Base-by-base conservation (phyloP, 2,113 vertebrate genomes). In the Monopterus albus region DNA sequence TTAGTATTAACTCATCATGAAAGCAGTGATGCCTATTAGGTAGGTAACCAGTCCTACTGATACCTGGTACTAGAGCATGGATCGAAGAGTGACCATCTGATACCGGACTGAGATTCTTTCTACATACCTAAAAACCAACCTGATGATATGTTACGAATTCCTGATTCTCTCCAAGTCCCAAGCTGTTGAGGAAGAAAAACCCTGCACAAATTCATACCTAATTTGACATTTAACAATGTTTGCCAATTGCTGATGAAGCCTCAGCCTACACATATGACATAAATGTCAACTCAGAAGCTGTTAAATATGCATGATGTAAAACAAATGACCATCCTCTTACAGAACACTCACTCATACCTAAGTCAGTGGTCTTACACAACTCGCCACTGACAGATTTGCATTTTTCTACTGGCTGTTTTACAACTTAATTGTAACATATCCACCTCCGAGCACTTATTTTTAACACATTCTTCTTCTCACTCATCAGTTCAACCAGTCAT, bases 401-500 rank as follows among this genome's bases (percentile, higher is more conserved):
- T 36, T 13, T n/a, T 14, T 17, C 43, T n/a, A 8, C 21, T 20
- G 17, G 49, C 38, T 66, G 28, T 52, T n/a, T 59, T 49, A 35
- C 40, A 70, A 40, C 21, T 52, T 55, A 60, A 71, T 43, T 66
- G 18, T 56, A 68, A 65, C 12, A 9, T 26, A 52, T 46, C 45
- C 70, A 53, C 42, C 57, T 33, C 31, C 17, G 29, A 60, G 50
- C 12, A 77, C 15, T 39, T 55, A 50, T 43, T 67, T 56, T 63
- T 26, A 38, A 45, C 8, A 1, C 26, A 7, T 18, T 23, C 43
- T 60, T 66, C 18, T 29, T 43, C 20, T 35, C 20, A 62, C 25
- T 63, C 69, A 81, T 65, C 57, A 73, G 28, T 62, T 65, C 52
- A 59, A 53, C 35, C 40, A 63, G 59, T 58, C 14, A 3, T 75